phyloP scores from a whole-genome alignment of 2,113 vertebrate genomes.

The Callocephalon fimbriatum region DNA sequence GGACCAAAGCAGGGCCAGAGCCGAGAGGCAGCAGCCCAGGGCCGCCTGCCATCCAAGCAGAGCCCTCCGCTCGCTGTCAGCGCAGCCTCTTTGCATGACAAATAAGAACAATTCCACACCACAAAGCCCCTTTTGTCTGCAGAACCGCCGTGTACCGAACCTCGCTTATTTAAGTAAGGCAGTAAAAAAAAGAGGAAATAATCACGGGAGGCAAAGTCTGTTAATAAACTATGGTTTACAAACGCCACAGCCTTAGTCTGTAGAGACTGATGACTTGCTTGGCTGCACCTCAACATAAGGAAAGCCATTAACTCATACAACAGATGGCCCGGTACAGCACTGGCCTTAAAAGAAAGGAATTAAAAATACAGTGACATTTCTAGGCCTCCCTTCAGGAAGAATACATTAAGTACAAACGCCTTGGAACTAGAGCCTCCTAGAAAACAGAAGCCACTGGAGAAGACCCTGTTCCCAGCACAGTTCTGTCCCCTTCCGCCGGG shows the following conservation, averaged over 20 bases:
- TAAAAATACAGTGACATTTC: background rate
- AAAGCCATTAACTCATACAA: constrained; percentile 28
- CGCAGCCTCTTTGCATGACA: constrained; percentile 18
- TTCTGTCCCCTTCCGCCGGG: background rate
- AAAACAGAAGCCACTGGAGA: background rate
- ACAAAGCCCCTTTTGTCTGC: constrained; percentile 50
- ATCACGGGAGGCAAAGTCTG: background rate
- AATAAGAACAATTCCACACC: constrained; percentile 5
- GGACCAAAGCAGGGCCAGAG: background rate
- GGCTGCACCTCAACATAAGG: constrained; percentile 32
- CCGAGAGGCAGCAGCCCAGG: background rate
- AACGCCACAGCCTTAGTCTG: background rate
- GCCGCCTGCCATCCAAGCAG: background rate
- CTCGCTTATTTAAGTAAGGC: background rate
- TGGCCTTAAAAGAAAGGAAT: background rate
- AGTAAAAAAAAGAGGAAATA: background rate
- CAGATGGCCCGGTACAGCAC: constrained; percentile 12
- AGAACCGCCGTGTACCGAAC: background rate
- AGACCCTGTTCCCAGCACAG: background rate
- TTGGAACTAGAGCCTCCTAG: background rate
- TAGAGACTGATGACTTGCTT: background rate
- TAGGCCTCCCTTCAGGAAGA: background rate
- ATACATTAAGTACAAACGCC: background rate
- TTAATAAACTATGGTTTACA: constrained; percentile 11
- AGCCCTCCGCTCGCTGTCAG: background rate